Evolutionary conservation across 2,888 invertebrate species (phyloP).

Genomic region (Carcina quercana): DNA sequence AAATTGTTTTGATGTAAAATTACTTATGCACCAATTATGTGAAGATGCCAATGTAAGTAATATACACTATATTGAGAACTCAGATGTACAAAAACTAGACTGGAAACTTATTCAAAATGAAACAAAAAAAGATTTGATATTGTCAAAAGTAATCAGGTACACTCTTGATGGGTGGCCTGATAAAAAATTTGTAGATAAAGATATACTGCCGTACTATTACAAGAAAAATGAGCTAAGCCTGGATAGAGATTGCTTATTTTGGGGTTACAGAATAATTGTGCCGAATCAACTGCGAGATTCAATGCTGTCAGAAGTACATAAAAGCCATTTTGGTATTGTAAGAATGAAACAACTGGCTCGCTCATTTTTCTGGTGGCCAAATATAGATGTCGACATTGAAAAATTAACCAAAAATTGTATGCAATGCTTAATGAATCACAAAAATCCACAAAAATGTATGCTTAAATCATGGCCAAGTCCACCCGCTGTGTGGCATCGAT

Average conservation of each 20-base stretch:
- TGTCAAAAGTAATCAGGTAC: conserved; percentile 1
- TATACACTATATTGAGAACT: background rate
- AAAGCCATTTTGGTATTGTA: conserved; percentile 8
- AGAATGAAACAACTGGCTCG: conserved; percentile 8
- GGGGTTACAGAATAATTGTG: conserved; percentile 6
- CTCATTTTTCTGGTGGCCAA: conserved; percentile 10
- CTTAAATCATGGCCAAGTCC: conserved; percentile 8
- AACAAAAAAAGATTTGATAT: conserved; percentile 4
- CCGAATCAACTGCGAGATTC: background rate
- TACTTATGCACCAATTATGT: background rate
- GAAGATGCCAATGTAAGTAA: background rate
- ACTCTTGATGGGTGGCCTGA: conserved; percentile 6
- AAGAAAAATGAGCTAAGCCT: conserved; percentile 2
- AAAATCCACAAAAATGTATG: conserved; percentile 6
- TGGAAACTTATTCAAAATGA: conserved; percentile 6
- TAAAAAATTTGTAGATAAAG: conserved; percentile 1
- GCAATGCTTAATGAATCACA: conserved; percentile 3
- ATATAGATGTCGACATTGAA: conserved; percentile 8
- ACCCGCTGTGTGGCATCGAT: conserved; percentile 10
- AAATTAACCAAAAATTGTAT: conserved; percentile 8
- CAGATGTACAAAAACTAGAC: conserved; percentile 1
- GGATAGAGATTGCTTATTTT: conserved; percentile 8
- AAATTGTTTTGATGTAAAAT: background rate
- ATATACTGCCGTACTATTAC: conserved; percentile 4
- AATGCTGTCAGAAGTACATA: conserved; percentile 5